Evolutionary conservation across 1,140 invertebrate genomes (phyloP), one percentile per base, ranked within the genome.

Genomic region (Andrena cerasifolii): DNA sequence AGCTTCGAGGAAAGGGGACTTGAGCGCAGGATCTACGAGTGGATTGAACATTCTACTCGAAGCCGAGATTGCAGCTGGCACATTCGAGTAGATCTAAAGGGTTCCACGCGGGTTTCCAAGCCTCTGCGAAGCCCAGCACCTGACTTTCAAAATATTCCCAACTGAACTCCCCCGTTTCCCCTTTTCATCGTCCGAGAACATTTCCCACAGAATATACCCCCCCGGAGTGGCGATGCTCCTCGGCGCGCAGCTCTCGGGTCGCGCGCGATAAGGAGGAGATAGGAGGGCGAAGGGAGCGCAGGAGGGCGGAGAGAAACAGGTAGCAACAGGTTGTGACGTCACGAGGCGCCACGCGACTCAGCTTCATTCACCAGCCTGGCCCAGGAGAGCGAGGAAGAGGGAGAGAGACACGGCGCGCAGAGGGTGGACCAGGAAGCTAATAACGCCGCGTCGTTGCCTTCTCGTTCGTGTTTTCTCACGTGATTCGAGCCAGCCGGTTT

Each of bases 301-400:
- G 33, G 40, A 33, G 26, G 77, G 77, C 40, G 78, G 75, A 77
- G 68, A 73, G 78, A 81, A 86, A 88, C 86, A 88, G 89, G 87
- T 92, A 90, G 86, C 85, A 88, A 88, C 88, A 90, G 89, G 87
- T 90, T 87, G 85, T 90, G 89, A 91, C 88, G 88, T 90, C 89
- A 90, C 81, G 28, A 78, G 74, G 85, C 85, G 84, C 88, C 87
- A 90, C 86, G 86, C 85, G 83, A 87, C 87, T 88, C 80, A 26
- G 78, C 79, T 91, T 90, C 89, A 91, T 91, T 91, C 88, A 91
- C 85, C 71, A 90, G 84, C 21, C n/a, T n/a, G n/a, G n/a, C n/a
- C n/a, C n/a, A n/a, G n/a, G n/a, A 56, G 31, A 56, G 76, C 12
- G 54, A 72, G 58, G 67, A 58, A 66, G 62, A 18, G 36, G 28